phyloP scores from a whole-genome alignment of 2,113 vertebrate species.

The Proterorhinus semilunaris region DNA sequence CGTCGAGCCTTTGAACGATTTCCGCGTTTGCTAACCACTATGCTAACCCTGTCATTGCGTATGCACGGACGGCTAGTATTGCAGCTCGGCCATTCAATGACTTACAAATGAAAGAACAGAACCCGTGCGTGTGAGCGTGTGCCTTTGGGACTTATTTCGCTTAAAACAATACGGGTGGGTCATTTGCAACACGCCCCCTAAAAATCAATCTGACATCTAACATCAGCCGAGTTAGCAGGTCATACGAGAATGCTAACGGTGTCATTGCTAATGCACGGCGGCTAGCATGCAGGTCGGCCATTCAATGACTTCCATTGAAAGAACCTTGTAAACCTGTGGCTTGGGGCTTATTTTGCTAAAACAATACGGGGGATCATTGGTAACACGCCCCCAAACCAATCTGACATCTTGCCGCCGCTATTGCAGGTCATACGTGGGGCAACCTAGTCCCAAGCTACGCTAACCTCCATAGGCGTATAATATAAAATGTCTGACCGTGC shows the following conservation, averaged over 20 bases:
- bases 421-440: no score
- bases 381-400: no score
- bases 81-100: conserved; percentile 54
- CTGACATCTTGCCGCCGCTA: no score
- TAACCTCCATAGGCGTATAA: conserved; percentile 3
- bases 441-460: neutral
- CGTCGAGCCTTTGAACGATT: no score
- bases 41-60: conserved; percentile 35
- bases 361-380: no score
- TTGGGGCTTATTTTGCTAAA: no score
- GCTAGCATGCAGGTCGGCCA: conserved; percentile 41
- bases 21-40: no score
- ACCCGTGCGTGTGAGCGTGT: neutral
- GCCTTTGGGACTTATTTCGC: neutral
- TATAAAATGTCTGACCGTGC: conserved; percentile 61
- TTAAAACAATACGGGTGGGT: no score
- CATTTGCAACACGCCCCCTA: no score
- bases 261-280: conserved; percentile 28
- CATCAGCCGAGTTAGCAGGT: no score
- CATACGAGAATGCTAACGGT: neutral
- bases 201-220: no score
- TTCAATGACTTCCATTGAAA: conserved; percentile 37
- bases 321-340: neutral
- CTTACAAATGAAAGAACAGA: neutral
- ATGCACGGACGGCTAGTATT: conserved; percentile 3